These are phyloP conservation scores for Orthosia incerta DNA, from an alignment of 2,888 invertebrate genomes.

Conservation along the genomic window DNA sequence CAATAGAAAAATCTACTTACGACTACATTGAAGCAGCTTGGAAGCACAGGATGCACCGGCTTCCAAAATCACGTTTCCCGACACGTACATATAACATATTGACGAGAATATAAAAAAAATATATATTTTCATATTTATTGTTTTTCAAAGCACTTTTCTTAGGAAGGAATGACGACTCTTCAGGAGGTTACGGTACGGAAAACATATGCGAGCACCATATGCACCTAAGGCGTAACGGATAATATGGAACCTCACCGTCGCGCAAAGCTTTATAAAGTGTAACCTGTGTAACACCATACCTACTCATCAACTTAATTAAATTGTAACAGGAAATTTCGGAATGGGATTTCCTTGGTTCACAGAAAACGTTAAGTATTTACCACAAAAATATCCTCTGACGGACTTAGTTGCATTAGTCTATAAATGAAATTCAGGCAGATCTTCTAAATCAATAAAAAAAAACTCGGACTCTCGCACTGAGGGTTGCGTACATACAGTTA, in stretches of 20 bases:
- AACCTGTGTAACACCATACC: too few relatives aligned
- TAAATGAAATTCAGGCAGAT: too few relatives aligned
- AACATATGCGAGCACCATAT: neutral
- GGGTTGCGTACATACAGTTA: too few relatives aligned
- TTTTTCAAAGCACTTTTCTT: neutral
- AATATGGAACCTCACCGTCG: neutral
- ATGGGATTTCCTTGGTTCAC: too few relatives aligned
- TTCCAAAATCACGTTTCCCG: neutral
- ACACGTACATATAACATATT: constrained; percentile 2
- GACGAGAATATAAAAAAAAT: neutral
- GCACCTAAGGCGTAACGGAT: neutral
- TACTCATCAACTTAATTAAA: too few relatives aligned
- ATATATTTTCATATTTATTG: constrained; percentile 17
- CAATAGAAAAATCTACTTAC: constrained; percentile 1
- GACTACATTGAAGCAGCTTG: neutral
- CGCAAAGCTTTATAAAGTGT: neutral
- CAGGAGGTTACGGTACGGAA: neutral
- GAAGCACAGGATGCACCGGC: too few relatives aligned
- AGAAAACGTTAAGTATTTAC: too few relatives aligned
- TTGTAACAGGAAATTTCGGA: too few relatives aligned
- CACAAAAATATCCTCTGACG: too few relatives aligned
- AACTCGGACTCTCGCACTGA: too few relatives aligned
- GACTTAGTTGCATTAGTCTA: too few relatives aligned
- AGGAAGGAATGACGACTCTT: neutral
- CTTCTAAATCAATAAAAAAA: too few relatives aligned